Conservation (phyloP, 2,113 vertebrate genomes). For the Ahaetulla prasina region DNA sequence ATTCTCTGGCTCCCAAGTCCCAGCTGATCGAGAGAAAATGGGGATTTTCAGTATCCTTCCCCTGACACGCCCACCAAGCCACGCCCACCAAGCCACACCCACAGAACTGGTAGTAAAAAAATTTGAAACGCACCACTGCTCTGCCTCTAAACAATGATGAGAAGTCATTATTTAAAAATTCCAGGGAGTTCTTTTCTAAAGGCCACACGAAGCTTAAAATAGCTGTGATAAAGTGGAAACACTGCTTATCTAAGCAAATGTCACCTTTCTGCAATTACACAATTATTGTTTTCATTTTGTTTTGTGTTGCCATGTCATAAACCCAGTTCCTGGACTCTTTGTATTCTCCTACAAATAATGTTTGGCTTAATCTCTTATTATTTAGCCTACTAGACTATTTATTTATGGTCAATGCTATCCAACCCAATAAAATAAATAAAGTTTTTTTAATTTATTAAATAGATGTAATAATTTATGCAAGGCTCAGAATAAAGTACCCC, state of each 20-base stretch:
- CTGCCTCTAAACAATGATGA: background rate
- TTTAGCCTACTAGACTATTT: background rate
- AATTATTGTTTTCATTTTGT: background rate
- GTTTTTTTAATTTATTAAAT: background rate
- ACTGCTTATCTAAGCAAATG: background rate
- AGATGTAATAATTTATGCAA: background rate
- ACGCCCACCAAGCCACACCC: too few species aligned
- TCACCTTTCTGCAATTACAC: background rate
- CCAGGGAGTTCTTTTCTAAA: background rate
- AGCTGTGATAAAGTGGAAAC: background rate
- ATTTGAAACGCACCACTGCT: too few species aligned
- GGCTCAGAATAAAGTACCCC: background rate
- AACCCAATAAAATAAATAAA: background rate
- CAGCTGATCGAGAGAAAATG: too few species aligned
- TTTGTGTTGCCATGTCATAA: background rate
- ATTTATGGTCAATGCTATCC: background rate
- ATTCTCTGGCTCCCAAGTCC: too few species aligned
- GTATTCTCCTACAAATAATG: background rate
- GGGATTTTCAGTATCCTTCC: too few species aligned
- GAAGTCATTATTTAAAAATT: background rate
- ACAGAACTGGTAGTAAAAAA: too few species aligned
- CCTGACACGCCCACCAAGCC: too few species aligned
- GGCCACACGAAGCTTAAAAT: background rate
- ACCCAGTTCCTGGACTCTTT: background rate
- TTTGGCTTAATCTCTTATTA: background rate